Evolutionary conservation across 2,888 invertebrate genomes (phyloP).

Genomic region (Lycia hirtaria): DNA sequence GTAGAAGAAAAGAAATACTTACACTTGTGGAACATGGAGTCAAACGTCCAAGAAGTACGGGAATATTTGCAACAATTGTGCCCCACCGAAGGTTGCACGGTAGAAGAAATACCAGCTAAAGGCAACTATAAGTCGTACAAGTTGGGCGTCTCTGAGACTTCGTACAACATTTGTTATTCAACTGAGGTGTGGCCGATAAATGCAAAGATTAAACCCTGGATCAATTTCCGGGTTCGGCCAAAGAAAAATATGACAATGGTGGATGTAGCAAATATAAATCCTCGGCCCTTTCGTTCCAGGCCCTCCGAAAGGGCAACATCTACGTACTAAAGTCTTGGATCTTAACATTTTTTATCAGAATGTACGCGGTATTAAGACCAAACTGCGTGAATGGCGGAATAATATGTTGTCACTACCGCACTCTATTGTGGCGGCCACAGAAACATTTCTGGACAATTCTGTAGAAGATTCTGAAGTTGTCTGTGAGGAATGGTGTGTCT

Average conservation of each 20-base stretch:
- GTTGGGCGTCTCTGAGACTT: not conserved
- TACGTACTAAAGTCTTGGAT: not conserved
- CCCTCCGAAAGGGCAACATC: not conserved
- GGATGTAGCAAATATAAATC: not conserved
- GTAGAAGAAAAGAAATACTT: not conserved
- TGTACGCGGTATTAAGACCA: not conserved
- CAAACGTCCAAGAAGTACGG: not conserved
- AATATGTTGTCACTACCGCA: not conserved
- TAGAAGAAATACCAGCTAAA: not conserved
- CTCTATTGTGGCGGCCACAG: not conserved
- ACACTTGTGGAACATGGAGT: slow-evolving; percentile 2
- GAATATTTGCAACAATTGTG: not conserved
- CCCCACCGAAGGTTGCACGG: not conserved
- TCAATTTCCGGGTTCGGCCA: not conserved
- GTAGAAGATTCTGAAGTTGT: too few species aligned
- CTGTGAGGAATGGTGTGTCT: too few species aligned
- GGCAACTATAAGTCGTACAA: slow-evolving; percentile 1
- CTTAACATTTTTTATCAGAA: not conserved
- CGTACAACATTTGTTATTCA: not conserved
- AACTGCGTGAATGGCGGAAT: not conserved
- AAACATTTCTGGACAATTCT: not conserved
- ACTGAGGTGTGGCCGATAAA: slow-evolving; percentile 1
- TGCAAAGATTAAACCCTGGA: not conserved
- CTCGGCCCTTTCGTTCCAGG: not conserved
- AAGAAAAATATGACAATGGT: not conserved